A percentile compares a stretch with the other conserved stretches of the same genome.
Conservation (phyloP, 2,888 invertebrate genomes). For the Tetropium fuscum region DNA sequence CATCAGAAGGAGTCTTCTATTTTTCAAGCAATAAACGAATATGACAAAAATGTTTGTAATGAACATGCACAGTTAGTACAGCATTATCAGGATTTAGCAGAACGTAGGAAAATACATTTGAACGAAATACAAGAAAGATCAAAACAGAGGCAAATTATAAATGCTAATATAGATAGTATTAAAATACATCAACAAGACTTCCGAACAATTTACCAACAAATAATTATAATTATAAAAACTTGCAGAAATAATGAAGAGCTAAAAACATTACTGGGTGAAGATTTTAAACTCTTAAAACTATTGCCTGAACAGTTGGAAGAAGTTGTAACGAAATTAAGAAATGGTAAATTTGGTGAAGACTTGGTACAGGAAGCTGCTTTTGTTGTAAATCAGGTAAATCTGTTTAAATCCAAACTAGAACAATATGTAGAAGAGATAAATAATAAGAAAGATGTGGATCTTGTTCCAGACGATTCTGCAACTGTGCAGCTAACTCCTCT, state of each 20-base stretch:
- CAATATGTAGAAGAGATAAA: slow-evolving; percentile 65
- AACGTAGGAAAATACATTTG: slow-evolving; percentile 67
- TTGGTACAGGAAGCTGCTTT: slow-evolving; percentile 71
- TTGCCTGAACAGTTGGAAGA: slow-evolving; percentile 66
- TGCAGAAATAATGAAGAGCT: slow-evolving; percentile 44
- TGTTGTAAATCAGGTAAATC: slow-evolving; percentile 54
- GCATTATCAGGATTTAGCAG: slow-evolving; percentile 60
- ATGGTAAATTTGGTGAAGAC: slow-evolving; percentile 65
- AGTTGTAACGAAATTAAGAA: slow-evolving; percentile 67
- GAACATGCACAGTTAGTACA: slow-evolving; percentile 70
- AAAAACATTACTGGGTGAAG: slow-evolving; percentile 54
- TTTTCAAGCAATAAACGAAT: slow-evolving; percentile 66
- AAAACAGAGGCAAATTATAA: slow-evolving; percentile 49
- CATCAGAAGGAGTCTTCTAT: slow-evolving; percentile 67
- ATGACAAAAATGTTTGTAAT: slow-evolving; percentile 69
- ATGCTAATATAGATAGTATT: slow-evolving; percentile 67
- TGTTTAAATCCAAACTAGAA: slow-evolving; percentile 65
- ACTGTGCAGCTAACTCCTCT: not conserved
- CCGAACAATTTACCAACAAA: slow-evolving; percentile 69
- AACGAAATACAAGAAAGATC: slow-evolving; percentile 68
- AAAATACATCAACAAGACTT: slow-evolving; percentile 71
- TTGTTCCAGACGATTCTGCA: slow-evolving; percentile 11
- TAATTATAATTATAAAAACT: slow-evolving; percentile 65
- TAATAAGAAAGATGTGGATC: slow-evolving; percentile 55
- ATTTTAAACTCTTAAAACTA: slow-evolving; percentile 63